These are phyloP conservation scores for Thaumetopoea pityocampa DNA, from an alignment of 1,140 invertebrate species.

Conservation along the genomic window DNA sequence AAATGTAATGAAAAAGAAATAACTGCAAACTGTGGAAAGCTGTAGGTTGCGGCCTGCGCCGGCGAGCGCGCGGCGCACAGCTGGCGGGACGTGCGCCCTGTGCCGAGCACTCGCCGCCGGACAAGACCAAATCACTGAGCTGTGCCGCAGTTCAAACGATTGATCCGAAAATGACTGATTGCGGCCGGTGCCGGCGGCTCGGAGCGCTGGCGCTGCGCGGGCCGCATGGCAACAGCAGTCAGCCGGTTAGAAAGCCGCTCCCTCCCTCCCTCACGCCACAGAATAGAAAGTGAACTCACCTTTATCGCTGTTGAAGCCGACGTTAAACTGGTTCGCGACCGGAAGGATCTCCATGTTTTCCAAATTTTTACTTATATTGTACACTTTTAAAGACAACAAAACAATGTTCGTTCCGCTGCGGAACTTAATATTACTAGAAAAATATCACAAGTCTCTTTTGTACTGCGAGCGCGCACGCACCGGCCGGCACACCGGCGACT, in stretches of 20 bases:
- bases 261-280: slow-evolving; percentile 36
- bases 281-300: slow-evolving; percentile 72
- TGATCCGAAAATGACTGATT: slow-evolving; percentile 80
- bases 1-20: too few species aligned
- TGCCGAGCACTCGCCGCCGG: too few species aligned
- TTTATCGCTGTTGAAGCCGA: slow-evolving; percentile 75
- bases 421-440: slow-evolving; percentile 66
- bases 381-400: slow-evolving; percentile 67
- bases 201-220: slow-evolving; percentile 70
- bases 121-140: too few species aligned
- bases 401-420: slow-evolving; percentile 55
- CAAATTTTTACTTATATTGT: slow-evolving; percentile 75
- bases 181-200: slow-evolving; percentile 2
- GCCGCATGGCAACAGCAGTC: slow-evolving; percentile 66
- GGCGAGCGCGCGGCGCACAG: too few species aligned
- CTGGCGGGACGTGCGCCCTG: too few species aligned
- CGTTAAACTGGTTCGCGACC: slow-evolving; percentile 74
- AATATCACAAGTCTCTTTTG: slow-evolving; percentile 77
- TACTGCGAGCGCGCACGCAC: slow-evolving; percentile 69
- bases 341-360: slow-evolving; percentile 76
- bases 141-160: slow-evolving; percentile 83
- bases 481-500: slow-evolving; percentile 54
- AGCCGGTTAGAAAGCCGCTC: slow-evolving; percentile 60
- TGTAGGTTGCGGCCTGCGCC: too few species aligned
- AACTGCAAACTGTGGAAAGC: too few species aligned